Percentiles rank a stretch among this genome's conserved stretches.
Evolutionary conservation across 2,888 invertebrate genomes (phyloP).

Genomic region (Eustalomyia histrio): DNA sequence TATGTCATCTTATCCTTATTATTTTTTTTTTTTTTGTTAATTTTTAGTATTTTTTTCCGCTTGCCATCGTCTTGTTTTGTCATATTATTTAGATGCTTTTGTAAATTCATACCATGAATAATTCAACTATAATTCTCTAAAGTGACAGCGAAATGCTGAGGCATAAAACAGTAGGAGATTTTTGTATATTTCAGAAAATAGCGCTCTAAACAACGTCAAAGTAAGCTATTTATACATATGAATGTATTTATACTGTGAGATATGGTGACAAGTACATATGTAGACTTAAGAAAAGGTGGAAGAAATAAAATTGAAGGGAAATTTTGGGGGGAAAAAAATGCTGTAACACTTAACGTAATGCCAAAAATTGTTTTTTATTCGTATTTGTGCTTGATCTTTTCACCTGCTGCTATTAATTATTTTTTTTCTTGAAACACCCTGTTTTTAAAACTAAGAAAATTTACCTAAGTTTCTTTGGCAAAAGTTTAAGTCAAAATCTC

Average conservation of each 20-base stretch:
- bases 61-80: background rate
- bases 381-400: too few relatives aligned
- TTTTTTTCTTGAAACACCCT: too few relatives aligned
- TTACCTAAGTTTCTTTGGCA: too few relatives aligned
- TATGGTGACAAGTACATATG: background rate
- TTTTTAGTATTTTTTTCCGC: background rate
- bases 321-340: too few relatives aligned
- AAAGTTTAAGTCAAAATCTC: too few relatives aligned
- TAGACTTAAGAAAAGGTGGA: too few relatives aligned
- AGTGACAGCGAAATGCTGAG: conserved; percentile 44
- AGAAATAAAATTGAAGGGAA: too few relatives aligned
- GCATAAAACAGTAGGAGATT: conserved; percentile 40
- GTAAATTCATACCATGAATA: conserved; percentile 50
- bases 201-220: background rate
- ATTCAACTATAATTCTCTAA: conserved; percentile 45
- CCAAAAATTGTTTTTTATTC: too few relatives aligned
- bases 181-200: conserved; percentile 12
- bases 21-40: too few relatives aligned
- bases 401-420: too few relatives aligned
- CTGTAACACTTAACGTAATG: too few relatives aligned
- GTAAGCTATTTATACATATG: background rate
- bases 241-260: background rate
- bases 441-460: too few relatives aligned
- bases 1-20: conserved; percentile 33
- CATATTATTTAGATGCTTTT: conserved; percentile 28